Evolutionary conservation across 1,140 invertebrate genomes (phyloP), one percentile per base, ranked within the genome.

Genomic region (Aphaenogaster floridana): DNA sequence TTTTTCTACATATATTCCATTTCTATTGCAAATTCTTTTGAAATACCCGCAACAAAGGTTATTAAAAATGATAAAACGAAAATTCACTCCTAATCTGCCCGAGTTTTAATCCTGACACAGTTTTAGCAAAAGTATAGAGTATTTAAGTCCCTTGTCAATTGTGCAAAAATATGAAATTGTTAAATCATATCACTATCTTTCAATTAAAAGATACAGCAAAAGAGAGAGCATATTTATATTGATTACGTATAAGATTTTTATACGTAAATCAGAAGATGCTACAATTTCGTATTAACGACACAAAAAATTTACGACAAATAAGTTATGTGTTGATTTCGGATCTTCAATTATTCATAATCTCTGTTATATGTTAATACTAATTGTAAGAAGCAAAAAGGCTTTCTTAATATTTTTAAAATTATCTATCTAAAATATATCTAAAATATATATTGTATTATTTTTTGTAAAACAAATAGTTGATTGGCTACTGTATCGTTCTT

Each of bases 31-130:
- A 52, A 42, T 61, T 42, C 36, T 15, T 11, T 45, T 66, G 3
- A 48, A n/a, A 64, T 34, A 64, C 9, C 11, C 0, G 3, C 48
- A 28, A 81, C 39, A 9, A 80, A 57, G 11, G 7, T 45, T 15
- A 17, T 69, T 69, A 57, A 39, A 34, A 50, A 66, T 45, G 1
- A 45, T 66, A 64, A 84, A 61, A 66, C 17, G 13, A 80, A 50
- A 54, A 66, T 36, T 42, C 9, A 39, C 42, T 61, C 13, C 7
- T 61, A 69, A 11, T 86, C 52, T 81, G 71, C 61, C 64, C 87
- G 79, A 79, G 54, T 86, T 90, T 72, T 88, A 89, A 21, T 86
- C 87, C 54, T 90, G 88, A 91, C 86, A 91, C 68, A 17, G 63
- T 91, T 92, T 76, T 50, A 61, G n/a, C 34, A 17, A 76, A 45